Base-by-base conservation (phyloP, 2,797 vertebrate genomes). In the Danio choprae region DNA sequence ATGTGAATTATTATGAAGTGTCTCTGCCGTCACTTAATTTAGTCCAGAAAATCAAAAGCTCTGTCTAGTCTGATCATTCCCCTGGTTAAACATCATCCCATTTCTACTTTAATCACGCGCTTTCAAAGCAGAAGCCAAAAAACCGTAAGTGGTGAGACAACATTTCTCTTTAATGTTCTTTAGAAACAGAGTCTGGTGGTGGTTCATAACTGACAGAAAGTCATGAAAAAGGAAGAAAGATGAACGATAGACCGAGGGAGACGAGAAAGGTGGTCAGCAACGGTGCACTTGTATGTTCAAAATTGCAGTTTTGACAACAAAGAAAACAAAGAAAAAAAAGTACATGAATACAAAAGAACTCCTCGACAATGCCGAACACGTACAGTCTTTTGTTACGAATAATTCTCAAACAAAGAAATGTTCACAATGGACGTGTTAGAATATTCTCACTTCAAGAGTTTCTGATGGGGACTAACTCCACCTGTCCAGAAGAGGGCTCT, bases 141-240 rank as follows among this genome's bases (percentile, higher is more conserved):
- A 82, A 63, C 91, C 90, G 91, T 93, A 91, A 88, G 87, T 93
- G 91, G 92, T 89, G 91, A 93, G 94, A 93, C 95, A 95, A 95
- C 94, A 94, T 93, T 86, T 91, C 88, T 89, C 91, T 93, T 94
- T 94, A 92, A 92, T 94, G 87, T 91, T 92, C 89, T 93, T 93
- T 92, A 92, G 90, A 94, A 94, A 94, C 89, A 91, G 90, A 91
- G 89, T 91, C 91, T 90, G 91, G 88, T 89, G 89, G 89, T 90
- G 88, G 90, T 91, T 87, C 86, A 91, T 92, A 91, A 92, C 89
- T 91, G 89, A 92, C 85, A 91, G 91, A 91, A 89, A 91, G 90
- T 87, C 86, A 91, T 85, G 90, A 82, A 63, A 77, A 50, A 81
- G 75, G 79, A 40, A 11, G 56, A 20, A 43, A 11, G 46, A 41